These are phyloP conservation scores for Atta cephalotes DNA, from an alignment of 1,140 invertebrate genomes.

Conservation along the genomic window DNA sequence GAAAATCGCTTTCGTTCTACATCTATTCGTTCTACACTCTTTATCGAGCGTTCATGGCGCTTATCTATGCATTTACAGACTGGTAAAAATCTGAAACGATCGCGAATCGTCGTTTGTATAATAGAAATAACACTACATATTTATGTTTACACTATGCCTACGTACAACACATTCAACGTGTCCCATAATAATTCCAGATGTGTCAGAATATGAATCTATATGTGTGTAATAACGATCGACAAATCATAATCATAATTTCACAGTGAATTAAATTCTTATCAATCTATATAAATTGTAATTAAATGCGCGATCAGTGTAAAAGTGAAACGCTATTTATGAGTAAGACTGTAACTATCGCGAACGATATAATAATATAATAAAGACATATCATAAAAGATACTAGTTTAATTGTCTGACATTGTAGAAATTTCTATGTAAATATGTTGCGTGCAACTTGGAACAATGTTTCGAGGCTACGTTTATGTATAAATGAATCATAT, in stretches of 20 bases:
- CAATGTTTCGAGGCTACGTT: constrained; percentile 55
- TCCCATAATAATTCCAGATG: constrained; percentile 62
- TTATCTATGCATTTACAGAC: constrained; percentile 53
- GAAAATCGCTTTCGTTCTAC: constrained; percentile 54
- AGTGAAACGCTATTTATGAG: constrained; percentile 78
- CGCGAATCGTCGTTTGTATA: constrained; percentile 50
- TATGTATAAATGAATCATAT: constrained; percentile 65
- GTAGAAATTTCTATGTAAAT: constrained; percentile 84
- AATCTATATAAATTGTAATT: constrained; percentile 65
- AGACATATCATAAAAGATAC: constrained; percentile 85
- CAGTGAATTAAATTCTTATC: constrained; percentile 62
- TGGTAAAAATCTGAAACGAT: constrained; percentile 55
- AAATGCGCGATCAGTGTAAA: constrained; percentile 67
- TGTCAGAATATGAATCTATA: constrained; percentile 64
- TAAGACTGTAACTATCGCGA: constrained; percentile 82
- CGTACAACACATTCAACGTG: constrained; percentile 61
- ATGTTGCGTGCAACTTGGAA: constrained; percentile 83
- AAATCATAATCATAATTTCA: constrained; percentile 65
- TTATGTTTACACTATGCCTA: constrained; percentile 62
- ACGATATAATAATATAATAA: constrained; percentile 83
- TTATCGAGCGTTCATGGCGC: constrained; percentile 23
- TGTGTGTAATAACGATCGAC: constrained; percentile 64
- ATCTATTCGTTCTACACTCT: constrained; percentile 55
- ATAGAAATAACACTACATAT: constrained; percentile 60
- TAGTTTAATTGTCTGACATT: constrained; percentile 85